Percentiles rank a stretch among this genome's conserved stretches.
phyloP scores from a whole-genome alignment of 2,797 vertebrate species.

The Acipenser transmontanus region DNA sequence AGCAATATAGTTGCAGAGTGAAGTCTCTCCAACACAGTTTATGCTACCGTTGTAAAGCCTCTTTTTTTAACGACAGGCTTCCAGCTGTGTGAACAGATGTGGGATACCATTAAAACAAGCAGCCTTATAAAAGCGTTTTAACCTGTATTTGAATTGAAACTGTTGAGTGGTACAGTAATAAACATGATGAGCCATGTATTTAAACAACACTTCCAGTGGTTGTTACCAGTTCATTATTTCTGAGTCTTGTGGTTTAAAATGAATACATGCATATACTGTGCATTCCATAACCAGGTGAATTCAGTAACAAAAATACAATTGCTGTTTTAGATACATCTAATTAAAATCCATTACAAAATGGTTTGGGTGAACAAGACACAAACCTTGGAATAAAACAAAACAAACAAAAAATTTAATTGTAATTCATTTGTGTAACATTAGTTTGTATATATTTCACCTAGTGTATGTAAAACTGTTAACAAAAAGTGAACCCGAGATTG shows the following conservation, averaged over 20 bases:
- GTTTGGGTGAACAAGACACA: no score
- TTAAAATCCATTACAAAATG: no score
- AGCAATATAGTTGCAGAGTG: slow-evolving; percentile 1
- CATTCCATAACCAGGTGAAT: no score
- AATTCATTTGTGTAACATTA: no score
- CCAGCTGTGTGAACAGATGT: slow-evolving; percentile 20
- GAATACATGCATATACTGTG: no score
- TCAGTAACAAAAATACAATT: no score
- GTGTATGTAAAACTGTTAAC: no score
- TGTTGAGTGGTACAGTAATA: not conserved
- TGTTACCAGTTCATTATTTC: not conserved
- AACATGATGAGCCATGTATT: not conserved
- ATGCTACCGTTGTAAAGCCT: slow-evolving; percentile 14
- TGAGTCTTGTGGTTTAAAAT: not conserved
- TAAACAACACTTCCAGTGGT: not conserved
- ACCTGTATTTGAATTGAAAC: not conserved
- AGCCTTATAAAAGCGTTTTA: slow-evolving; percentile 8
- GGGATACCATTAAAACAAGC: slow-evolving; percentile 8
- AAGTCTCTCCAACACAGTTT: slow-evolving; percentile 9
- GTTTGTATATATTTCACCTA: no score
- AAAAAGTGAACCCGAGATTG: not conserved
- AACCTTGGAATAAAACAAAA: no score
- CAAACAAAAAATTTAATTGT: no score
- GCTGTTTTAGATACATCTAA: no score
- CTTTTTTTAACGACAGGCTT: slow-evolving; percentile 16